Conservation (phyloP, 2,888 invertebrate species). For the Celastrina argiolus region DNA sequence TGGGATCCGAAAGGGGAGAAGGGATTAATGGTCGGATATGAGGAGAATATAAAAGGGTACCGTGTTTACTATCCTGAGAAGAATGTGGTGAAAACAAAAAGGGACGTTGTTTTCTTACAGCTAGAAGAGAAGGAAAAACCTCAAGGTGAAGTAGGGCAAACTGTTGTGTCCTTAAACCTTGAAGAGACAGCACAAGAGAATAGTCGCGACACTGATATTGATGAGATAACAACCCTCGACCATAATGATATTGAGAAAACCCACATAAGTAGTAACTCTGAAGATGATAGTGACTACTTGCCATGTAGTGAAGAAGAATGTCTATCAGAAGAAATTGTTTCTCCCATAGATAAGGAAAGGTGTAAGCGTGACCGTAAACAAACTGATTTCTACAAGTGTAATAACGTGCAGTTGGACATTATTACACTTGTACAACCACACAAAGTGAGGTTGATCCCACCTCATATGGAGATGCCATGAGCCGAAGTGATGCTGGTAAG, state of each 20-base stretch:
- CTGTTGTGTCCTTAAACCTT: not conserved
- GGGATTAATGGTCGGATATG: constrained; percentile 27
- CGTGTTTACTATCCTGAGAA: constrained; percentile 27
- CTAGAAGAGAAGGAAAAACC: not conserved
- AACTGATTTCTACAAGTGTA: not conserved
- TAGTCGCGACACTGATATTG: not conserved
- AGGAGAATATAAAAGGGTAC: constrained; percentile 25
- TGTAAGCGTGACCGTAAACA: not conserved
- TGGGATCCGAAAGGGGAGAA: constrained; percentile 27
- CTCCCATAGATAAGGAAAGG: not conserved
- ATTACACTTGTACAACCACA: no score
- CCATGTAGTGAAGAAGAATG: not conserved
- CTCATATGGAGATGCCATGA: not conserved
- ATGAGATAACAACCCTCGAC: not conserved
- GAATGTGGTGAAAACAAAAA: constrained; percentile 25
- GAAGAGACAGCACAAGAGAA: not conserved
- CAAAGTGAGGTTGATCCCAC: not conserved
- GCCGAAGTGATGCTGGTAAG: not conserved
- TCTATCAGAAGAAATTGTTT: not conserved
- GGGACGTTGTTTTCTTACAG: constrained; percentile 27
- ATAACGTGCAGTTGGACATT: not conserved
- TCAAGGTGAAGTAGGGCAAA: not conserved
- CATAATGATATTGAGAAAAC: not conserved
- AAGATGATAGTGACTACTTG: not conserved
- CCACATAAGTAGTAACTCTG: no score